Conservation (phyloP, 1,140 invertebrate species). For the Brachionus paranguensis region DNA sequence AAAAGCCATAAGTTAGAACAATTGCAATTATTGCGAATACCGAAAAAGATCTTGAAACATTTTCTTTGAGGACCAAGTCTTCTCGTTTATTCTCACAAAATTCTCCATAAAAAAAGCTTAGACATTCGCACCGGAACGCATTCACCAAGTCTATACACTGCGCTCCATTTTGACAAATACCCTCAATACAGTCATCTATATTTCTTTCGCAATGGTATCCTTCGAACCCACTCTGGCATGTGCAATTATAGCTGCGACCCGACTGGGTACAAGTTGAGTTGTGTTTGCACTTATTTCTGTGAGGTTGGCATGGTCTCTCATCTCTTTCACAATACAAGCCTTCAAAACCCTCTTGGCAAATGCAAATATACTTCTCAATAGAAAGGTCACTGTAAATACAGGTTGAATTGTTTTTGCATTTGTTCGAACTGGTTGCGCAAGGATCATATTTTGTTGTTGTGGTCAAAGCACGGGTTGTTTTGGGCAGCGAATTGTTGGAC, state of each 20-base stretch:
- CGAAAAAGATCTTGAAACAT: slow-evolving; percentile 35
- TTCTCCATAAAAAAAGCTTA: slow-evolving; percentile 20
- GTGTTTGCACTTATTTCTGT: slow-evolving; percentile 24
- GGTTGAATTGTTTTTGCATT: slow-evolving; percentile 17
- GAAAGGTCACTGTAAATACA: neutral
- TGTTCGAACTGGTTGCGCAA: neutral
- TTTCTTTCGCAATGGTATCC: slow-evolving; percentile 26
- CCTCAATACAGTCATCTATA: slow-evolving; percentile 20
- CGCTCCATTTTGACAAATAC: neutral
- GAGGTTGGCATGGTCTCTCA: slow-evolving; percentile 33
- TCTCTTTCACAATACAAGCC: slow-evolving; percentile 31
- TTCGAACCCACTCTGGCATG: neutral
- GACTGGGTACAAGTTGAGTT: slow-evolving; percentile 1
- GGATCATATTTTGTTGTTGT: slow-evolving; percentile 3
- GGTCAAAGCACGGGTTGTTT: neutral
- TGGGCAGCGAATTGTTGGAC: neutral
- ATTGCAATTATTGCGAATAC: slow-evolving; percentile 9
- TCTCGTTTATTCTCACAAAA: slow-evolving; percentile 14
- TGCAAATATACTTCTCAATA: neutral
- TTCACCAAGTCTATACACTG: neutral
- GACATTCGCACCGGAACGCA: neutral
- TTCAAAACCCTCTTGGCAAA: slow-evolving; percentile 25
- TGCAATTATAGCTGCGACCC: neutral
- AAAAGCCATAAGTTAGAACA: slow-evolving; percentile 25
- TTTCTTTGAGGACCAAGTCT: neutral